Percentiles rank a stretch among this genome's conserved stretches.
Evolutionary conservation across 1,140 invertebrate species (phyloP).

Genomic region (Liolophura sinensis): DNA sequence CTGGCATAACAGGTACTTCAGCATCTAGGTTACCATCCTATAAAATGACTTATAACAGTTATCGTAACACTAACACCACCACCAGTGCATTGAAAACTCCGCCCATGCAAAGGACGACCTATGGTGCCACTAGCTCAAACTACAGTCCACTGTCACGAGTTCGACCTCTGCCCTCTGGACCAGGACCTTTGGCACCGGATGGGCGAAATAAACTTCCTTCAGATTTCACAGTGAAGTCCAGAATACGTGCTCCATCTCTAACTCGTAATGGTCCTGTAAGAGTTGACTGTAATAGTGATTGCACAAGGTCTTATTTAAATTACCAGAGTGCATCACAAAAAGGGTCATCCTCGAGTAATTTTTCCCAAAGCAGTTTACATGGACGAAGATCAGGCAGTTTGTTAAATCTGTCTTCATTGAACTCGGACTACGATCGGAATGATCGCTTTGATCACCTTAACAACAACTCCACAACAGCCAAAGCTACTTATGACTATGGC

Average conservation of each 20-base stretch:
- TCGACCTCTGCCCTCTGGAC: slow-evolving; percentile 34
- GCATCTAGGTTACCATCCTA: too few relatives aligned
- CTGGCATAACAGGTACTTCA: too few relatives aligned
- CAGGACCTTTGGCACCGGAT: slow-evolving; percentile 38
- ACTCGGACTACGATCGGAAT: slow-evolving; percentile 17
- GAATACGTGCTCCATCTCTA: slow-evolving; percentile 10
- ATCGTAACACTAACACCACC: too few relatives aligned
- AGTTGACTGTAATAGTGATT: slow-evolving; percentile 27
- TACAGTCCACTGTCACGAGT: not conserved
- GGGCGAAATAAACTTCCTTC: slow-evolving; percentile 25
- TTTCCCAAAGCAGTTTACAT: slow-evolving; percentile 12
- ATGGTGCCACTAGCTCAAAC: too few relatives aligned
- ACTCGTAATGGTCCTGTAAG: slow-evolving; percentile 30
- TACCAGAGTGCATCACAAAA: too few relatives aligned
- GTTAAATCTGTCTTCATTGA: slow-evolving; percentile 7
- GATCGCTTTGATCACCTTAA: slow-evolving; percentile 8
- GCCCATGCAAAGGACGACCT: too few relatives aligned
- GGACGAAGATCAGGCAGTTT: slow-evolving; percentile 8
- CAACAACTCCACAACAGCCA: slow-evolving; percentile 1
- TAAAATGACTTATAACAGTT: too few relatives aligned
- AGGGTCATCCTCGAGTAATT: slow-evolving; percentile 10
- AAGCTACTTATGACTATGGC: too few relatives aligned
- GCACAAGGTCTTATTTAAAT: not conserved
- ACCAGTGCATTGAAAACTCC: too few relatives aligned
- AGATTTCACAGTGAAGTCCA: slow-evolving; percentile 10